phyloP scores from a whole-genome alignment of 2,113 vertebrate genomes.

The Psilopogon haemacephalus region DNA sequence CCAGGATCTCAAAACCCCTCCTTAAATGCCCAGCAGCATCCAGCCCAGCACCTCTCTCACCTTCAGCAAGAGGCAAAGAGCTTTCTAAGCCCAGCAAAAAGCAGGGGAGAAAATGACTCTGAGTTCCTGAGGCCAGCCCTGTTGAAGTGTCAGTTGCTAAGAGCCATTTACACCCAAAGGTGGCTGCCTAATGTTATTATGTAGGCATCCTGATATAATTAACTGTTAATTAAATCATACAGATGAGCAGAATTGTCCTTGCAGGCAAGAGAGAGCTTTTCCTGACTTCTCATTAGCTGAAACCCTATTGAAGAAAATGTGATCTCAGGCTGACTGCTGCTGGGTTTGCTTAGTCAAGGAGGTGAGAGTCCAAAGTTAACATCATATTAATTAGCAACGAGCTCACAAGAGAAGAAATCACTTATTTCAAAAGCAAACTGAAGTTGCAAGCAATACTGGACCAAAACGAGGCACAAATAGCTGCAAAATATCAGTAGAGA shows the following conservation, averaged over 20 bases:
- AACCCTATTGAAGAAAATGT: background rate
- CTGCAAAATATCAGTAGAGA: too few relatives aligned
- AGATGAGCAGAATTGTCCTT: background rate
- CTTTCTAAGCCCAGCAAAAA: background rate
- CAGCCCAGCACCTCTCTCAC: background rate
- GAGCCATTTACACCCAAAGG: background rate
- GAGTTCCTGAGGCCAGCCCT: background rate
- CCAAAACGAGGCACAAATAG: too few relatives aligned
- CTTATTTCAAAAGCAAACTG: too few relatives aligned
- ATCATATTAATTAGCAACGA: background rate
- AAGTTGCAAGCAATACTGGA: too few relatives aligned
- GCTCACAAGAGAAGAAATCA: too few relatives aligned
- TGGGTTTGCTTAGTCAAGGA: background rate
- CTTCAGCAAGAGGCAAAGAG: background rate
- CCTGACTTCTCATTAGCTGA: background rate
- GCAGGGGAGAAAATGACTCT: rapidly evolving
- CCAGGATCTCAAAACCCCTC: too few relatives aligned
- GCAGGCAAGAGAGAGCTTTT: background rate
- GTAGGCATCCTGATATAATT: background rate
- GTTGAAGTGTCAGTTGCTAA: background rate
- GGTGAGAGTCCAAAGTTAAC: background rate
- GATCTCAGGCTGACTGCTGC: background rate
- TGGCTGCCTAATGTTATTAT: background rate
- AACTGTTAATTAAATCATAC: slow-evolving; percentile 30
- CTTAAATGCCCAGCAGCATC: background rate